Evolutionary conservation across 2,113 vertebrate species (phyloP).

Genomic region (Ariopsis seemanni): DNA sequence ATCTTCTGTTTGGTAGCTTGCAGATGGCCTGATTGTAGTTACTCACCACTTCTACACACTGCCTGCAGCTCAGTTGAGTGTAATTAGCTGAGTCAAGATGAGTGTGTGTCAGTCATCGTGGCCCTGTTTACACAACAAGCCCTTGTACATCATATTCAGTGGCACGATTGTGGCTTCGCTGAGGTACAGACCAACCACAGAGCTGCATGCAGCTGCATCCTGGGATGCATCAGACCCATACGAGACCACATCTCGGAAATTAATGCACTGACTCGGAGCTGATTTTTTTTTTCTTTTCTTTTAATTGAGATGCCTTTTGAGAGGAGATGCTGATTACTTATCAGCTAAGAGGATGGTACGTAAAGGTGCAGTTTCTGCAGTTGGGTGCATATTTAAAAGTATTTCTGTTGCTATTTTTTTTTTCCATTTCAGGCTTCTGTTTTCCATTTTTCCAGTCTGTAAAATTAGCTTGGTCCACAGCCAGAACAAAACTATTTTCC

Average conservation of each 20-base stretch:
- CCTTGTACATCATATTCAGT: background rate
- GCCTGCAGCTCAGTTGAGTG: constrained; percentile 2
- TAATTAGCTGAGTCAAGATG: constrained; percentile 30
- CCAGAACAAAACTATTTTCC: background rate
- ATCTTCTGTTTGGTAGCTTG: background rate
- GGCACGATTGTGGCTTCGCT: constrained; percentile 13
- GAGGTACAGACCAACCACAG: constrained; percentile 6
- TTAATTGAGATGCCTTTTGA: background rate
- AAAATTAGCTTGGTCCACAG: background rate
- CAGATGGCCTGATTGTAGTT: background rate
- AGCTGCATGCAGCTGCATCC: constrained; percentile 1
- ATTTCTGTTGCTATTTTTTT: background rate
- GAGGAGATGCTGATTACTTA: background rate
- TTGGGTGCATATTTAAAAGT: background rate
- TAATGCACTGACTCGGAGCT: background rate
- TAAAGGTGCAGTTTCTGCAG: background rate
- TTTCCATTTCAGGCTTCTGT: background rate
- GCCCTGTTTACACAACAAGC: background rate
- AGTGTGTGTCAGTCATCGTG: constrained; percentile 18
- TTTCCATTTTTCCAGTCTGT: background rate
- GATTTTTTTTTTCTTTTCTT: background rate
- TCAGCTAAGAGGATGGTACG: background rate
- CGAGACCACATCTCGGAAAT: background rate
- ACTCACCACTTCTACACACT: constrained; percentile 1
- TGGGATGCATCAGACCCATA: background rate